Evolutionary conservation across 2,888 invertebrate genomes (phyloP), one percentile per base, ranked within the genome.

Genomic region (Sesia apiformis): DNA sequence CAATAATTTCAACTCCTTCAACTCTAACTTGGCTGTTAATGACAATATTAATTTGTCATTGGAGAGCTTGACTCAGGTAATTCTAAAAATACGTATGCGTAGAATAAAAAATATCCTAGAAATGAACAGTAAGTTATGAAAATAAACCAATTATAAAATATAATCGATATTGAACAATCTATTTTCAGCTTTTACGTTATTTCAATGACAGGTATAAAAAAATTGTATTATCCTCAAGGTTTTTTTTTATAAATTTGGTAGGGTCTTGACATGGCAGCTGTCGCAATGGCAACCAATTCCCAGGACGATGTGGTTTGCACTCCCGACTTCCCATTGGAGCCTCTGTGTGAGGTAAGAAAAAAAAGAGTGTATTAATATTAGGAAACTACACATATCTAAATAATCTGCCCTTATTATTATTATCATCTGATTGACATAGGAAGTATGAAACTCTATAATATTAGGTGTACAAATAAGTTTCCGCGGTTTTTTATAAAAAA

Each of bases 301-400:
- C 70, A 76, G 58, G 87, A 91, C 63, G 88, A 85, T 68, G 91
- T 93, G 7, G 92, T 93, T 23, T 93, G 93, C 60, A 93, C 93
- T 0, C 93, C 93, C 0, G 93, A 93, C 71, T 83, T 90, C 55
- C 87, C 87, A 3, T 56, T 90, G 64, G 89, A 89, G 58, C 86
- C 89, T 7, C 61, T 87, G 50, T 87, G 87, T 59, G 89, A 90
- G 81, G 88, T 89, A 76, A 68, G 23, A 23, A 23, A 23, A 2
- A 23, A 23, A 23, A 23, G 56, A 41, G 7, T 2, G 7, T 42
- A 42, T 42, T 42, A 42, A 3, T 6, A 42, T 42, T 42, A 5
- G 7, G 42, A 42, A 42, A 42, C 42, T 6, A 6, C 7, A 42
- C 42, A 6, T 42, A 42, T 42, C 1, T 42, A 6, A 42, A 42